Base-by-base conservation (phyloP, 2,113 vertebrate genomes). In the Apeltes quadracus region DNA sequence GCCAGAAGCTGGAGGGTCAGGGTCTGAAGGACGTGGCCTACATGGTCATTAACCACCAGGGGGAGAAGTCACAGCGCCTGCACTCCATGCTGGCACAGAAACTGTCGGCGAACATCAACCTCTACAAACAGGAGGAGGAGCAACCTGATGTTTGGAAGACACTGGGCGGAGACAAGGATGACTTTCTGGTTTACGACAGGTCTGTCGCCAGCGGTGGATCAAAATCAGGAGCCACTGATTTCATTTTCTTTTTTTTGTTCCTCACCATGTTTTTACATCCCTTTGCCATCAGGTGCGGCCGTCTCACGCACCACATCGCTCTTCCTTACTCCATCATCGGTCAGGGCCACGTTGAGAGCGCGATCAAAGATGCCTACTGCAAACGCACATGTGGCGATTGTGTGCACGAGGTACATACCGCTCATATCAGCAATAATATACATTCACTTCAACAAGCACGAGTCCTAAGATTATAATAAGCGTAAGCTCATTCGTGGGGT, bases 141-240 rank as follows among this genome's bases (percentile, higher is more conserved):
- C 92, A 96, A 81, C 64, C 84, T 13, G 96, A 99, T 81, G 91
- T 98, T 44, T 99, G 98, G 98, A 88, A 89, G 74, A 67, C 83
- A 13, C 91, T 98, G 87, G 90, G 91, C 11, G 97, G 95, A 83
- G 89, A 82, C 12, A 98, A 97, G 81, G 95, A 98, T 65, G 97
- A 98, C 90, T 95, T 99, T 81, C 77, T 98, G 55, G 93, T 99
- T 81, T 99, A 99, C 68, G 97, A 99, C 92, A 96, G 97, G 98
- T 97, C 14, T 74, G 93, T 38, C n/a, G 23, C 12, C 29, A 25
- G 9, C 14, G 41, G 7, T 15, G 5, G 29, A 50, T 59, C 3
- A 39, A 55, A 56, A 62, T 61, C 22, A 58, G 20, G 1, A 46
- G 7, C 11, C 43, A 14, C 44, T 41, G 13, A 7, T 16, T 51